phyloP scores from a whole-genome alignment of 2,888 invertebrate species.

The Plagiodera versicolora region DNA sequence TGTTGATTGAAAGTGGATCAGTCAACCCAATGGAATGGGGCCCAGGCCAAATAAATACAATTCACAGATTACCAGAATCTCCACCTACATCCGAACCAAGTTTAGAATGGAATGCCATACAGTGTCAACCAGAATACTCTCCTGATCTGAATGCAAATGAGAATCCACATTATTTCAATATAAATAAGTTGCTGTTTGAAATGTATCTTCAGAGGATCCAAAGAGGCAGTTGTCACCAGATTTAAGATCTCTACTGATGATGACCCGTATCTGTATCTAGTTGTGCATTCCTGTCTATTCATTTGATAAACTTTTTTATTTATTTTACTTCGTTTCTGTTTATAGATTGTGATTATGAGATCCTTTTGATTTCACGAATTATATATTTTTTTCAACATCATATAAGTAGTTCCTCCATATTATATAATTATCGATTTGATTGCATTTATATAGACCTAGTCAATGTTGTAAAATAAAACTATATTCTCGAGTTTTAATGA shows the following conservation, averaged over 20 bases:
- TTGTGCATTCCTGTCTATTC: background rate
- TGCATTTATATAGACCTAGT: too few relatives aligned
- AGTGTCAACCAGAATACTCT: slow-evolving; percentile 77
- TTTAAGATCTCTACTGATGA: slow-evolving; percentile 15
- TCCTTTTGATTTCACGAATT: too few relatives aligned
- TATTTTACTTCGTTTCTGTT: too few relatives aligned
- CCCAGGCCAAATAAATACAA: slow-evolving; percentile 47
- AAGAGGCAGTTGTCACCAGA: slow-evolving; percentile 59
- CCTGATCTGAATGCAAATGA: slow-evolving; percentile 76
- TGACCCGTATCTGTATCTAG: background rate
- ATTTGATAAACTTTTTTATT: too few relatives aligned
- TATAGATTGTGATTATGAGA: too few relatives aligned
- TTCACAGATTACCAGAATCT: slow-evolving; percentile 44
- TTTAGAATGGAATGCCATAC: slow-evolving; percentile 51
- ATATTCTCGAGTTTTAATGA: too few relatives aligned
- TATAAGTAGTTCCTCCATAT: too few relatives aligned
- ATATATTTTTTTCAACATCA: too few relatives aligned
- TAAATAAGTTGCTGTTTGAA: slow-evolving; percentile 83
- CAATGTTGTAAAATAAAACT: too few relatives aligned
- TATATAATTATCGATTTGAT: too few relatives aligned
- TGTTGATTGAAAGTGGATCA: slow-evolving; percentile 46
- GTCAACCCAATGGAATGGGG: slow-evolving; percentile 43
- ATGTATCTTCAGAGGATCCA: slow-evolving; percentile 79
- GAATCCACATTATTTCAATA: slow-evolving; percentile 84
- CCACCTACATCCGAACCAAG: slow-evolving; percentile 49